These are phyloP conservation scores for Brienomyrus longianalis DNA, from an alignment of 2,113 vertebrate species.

Conservation along the genomic window DNA sequence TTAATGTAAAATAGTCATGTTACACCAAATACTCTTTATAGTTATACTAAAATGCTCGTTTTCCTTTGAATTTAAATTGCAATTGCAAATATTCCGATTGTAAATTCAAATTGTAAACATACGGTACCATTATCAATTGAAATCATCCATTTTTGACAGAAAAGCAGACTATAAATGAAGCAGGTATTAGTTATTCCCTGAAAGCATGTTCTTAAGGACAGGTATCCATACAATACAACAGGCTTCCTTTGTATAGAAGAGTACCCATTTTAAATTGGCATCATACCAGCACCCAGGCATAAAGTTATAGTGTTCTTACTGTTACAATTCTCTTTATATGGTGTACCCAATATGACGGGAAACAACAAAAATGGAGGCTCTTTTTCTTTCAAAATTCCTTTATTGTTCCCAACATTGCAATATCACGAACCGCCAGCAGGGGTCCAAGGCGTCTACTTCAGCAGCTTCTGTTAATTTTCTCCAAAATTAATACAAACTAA, in stretches of 20 bases:
- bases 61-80: background rate
- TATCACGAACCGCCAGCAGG: background rate
- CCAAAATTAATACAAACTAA: background rate
- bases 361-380: background rate
- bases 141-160: background rate
- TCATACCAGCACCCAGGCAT: background rate
- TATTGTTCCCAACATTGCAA: background rate
- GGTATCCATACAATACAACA: background rate
- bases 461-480: background rate
- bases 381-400: background rate
- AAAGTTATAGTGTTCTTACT: background rate
- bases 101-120: background rate
- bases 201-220: background rate
- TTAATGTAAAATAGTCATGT: background rate
- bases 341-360: background rate
- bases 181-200: background rate
- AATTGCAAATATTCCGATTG: background rate
- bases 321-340: background rate
- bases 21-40: background rate
- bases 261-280: background rate
- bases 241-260: background rate
- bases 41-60: background rate
- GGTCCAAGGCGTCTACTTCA: background rate
- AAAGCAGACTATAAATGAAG: background rate
- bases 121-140: background rate